phyloP scores from a whole-genome alignment of 2,888 invertebrate genomes.

The Phortica okadai region DNA sequence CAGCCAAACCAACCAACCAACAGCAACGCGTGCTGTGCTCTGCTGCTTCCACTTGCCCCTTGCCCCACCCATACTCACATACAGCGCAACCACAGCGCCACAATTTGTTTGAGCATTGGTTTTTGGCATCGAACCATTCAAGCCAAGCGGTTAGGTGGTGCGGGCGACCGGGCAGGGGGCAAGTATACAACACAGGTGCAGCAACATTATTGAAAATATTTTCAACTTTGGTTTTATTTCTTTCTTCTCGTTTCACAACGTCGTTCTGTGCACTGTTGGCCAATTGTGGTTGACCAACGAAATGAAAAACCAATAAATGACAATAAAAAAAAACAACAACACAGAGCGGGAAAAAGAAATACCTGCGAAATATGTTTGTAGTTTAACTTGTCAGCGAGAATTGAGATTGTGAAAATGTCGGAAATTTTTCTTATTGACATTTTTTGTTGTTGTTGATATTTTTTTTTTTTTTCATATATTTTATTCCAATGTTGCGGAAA shows the following conservation, averaged over 20 bases:
- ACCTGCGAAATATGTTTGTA: neutral
- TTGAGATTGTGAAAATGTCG: neutral
- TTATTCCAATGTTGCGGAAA: neutral
- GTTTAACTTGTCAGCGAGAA: slow-evolving; percentile 7
- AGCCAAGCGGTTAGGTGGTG: too few species aligned
- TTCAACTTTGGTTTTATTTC: neutral
- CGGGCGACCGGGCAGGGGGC: too few species aligned
- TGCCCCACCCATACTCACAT: neutral
- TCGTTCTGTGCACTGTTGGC: slow-evolving; percentile 41
- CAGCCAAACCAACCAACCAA: neutral
- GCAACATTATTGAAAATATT: slow-evolving; percentile 24
- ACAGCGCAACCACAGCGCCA: too few species aligned
- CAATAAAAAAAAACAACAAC: slow-evolving; percentile 2
- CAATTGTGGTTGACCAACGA: slow-evolving; percentile 22
- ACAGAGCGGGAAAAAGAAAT: neutral
- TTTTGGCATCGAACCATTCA: too few species aligned
- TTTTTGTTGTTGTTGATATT: too few species aligned
- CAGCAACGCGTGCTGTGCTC: slow-evolving; percentile 31
- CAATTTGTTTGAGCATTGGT: too few species aligned
- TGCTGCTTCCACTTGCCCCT: slow-evolving; percentile 20
- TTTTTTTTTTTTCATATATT: neutral
- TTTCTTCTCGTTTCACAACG: neutral
- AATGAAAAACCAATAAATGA: slow-evolving; percentile 26
- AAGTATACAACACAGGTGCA: too few species aligned
- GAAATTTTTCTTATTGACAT: too few species aligned